phyloP scores from a whole-genome alignment of 2,797 vertebrate species.

The Alectoris magna region DNA sequence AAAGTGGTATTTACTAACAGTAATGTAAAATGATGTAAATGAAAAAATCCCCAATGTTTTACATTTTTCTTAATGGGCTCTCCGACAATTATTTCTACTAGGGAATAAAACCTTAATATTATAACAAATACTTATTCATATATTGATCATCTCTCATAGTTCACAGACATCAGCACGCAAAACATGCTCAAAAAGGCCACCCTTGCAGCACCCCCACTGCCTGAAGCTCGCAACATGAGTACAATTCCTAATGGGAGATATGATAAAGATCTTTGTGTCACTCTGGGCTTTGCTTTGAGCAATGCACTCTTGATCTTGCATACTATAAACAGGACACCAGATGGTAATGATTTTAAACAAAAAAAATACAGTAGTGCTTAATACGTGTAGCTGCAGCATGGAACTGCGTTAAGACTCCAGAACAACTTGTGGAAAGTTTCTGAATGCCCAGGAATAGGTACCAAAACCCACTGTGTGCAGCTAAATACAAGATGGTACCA shows the following conservation, averaged over 20 bases:
- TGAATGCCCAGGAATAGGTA: not conserved
- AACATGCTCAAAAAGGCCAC: not conserved
- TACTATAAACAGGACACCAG: not conserved
- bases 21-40: not conserved
- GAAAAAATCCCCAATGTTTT: accelerated
- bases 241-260: not conserved
- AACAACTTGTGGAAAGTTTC: accelerated
- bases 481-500: accelerated
- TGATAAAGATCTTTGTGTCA: not conserved
- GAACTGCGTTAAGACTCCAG: not conserved
- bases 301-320: not conserved
- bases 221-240: not conserved
- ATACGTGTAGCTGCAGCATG: not conserved
- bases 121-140: accelerated
- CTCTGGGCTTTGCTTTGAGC: not conserved
- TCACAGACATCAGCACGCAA: not conserved
- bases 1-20: not conserved
- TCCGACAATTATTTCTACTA: not conserved
- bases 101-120: not conserved
- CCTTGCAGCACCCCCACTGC: not conserved
- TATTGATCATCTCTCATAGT: not conserved
- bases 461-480: not conserved
- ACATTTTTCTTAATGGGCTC: accelerated
- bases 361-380: not conserved
- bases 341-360: not conserved